Conservation (phyloP, 2,113 vertebrate genomes). For the Pavo muticus region DNA sequence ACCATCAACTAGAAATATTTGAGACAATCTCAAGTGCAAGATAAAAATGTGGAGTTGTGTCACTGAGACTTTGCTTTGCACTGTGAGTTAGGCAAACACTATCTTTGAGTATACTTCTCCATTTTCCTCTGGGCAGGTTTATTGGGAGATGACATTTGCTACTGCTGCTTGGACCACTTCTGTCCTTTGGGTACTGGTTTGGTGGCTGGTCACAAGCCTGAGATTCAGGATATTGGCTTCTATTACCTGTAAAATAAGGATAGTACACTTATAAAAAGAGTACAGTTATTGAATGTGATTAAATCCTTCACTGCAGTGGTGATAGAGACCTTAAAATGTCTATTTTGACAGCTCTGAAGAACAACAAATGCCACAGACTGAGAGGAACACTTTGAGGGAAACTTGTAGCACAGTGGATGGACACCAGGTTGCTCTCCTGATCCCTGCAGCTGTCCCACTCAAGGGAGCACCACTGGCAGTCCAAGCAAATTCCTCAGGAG, state of each 20-base stretch:
- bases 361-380: not conserved
- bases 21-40: not conserved
- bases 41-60: not conserved
- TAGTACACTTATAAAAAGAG: not conserved
- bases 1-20: not conserved
- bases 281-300: not conserved
- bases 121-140: not conserved
- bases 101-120: not conserved
- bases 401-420: not conserved
- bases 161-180: not conserved
- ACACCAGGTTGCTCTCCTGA: not conserved
- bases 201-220: not conserved
- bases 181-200: not conserved
- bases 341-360: not conserved
- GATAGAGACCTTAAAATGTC: not conserved
- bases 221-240: not conserved
- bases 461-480: not conserved
- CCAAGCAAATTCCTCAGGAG: not conserved
- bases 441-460: not conserved
- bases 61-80: not conserved
- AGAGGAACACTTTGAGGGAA: not conserved
- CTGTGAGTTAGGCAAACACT: not conserved
- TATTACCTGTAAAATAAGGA: conserved; percentile 4
- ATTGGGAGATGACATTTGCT: not conserved
- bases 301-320: not conserved